phyloP scores from a whole-genome alignment of 2,888 invertebrate species.

The Dicyrtoma fusca region DNA sequence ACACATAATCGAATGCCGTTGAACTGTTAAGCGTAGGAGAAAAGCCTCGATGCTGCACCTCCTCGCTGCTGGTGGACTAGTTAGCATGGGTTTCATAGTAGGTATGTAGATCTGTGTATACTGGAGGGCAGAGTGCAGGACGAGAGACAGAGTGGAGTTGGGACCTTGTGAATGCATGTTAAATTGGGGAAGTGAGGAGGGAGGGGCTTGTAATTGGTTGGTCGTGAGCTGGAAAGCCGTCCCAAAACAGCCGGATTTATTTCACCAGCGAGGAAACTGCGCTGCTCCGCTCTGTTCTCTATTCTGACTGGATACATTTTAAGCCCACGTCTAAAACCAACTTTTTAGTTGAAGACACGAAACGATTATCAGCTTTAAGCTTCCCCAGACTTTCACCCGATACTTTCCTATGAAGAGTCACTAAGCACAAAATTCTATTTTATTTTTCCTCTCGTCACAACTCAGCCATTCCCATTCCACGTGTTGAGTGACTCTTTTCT shows the following conservation, averaged over 20 bases:
- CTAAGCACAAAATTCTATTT: conserved; percentile 5
- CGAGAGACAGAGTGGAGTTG: conserved; percentile 4
- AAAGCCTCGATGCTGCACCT: too few relatives aligned
- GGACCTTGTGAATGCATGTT: conserved; percentile 1
- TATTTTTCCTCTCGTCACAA: neutral
- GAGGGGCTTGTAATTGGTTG: conserved; percentile 53
- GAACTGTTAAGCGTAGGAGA: too few relatives aligned
- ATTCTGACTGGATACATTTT: conserved; percentile 23
- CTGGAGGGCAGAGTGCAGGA: too few relatives aligned
- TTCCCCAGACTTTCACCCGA: neutral
- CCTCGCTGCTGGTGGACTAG: too few relatives aligned
- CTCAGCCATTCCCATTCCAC: conserved; percentile 1
- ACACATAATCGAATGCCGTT: too few relatives aligned
- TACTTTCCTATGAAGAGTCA: neutral
- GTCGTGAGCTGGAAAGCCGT: conserved; percentile 49
- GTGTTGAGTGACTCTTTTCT: neutral
- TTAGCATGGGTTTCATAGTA: too few relatives aligned
- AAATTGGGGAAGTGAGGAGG: neutral
- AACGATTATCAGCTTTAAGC: neutral
- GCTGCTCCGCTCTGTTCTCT: conserved; percentile 37
- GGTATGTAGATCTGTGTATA: too few relatives aligned
- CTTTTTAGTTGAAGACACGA: conserved; percentile 3
- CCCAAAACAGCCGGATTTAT: conserved; percentile 47
- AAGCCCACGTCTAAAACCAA: conserved; percentile 23
- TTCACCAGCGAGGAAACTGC: conserved; percentile 29